Base-by-base conservation (phyloP, 2,113 vertebrate genomes). In the Sciurus niger region DNA sequence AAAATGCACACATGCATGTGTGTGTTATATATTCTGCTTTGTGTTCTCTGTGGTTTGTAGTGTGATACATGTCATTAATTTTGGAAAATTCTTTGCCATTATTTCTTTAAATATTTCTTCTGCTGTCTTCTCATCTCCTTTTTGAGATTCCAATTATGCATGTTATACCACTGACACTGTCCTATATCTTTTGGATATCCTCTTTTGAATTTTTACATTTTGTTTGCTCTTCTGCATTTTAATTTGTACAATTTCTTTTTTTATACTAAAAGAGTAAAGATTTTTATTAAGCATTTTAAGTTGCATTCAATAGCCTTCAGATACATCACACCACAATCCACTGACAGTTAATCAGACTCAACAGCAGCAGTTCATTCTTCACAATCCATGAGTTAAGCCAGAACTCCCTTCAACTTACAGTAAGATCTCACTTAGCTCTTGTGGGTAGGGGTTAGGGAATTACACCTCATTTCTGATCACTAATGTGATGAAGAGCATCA, bases 271-370 rank as follows among this genome's bases (percentile, higher is more conserved):
- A 99, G 99, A 99, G 99, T 99, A 99, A 99, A 99, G 99, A 99
- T 99, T 99, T 99, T 99, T 99, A 99, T 99, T 99, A 99, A 99
- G 99, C 99, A 99, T 99, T 99, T 99, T 99, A 99, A 99, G 99
- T 99, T 99, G 99, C 99, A 99, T 99, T 99, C 99, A 99, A 99
- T 99, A 99, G 99, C 99, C 99, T 99, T 99, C 99, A 99, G 99
- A 99, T 99, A 99, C 99, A 99, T 98, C 99, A 99, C 99, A 98
- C 99, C 99, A 99, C 99, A 99, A 99, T 99, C 99, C 99, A 99
- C 99, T 99, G 98, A 99, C 99, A 99, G 98, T 99, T 99, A 99
- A 98, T 98, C 99, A 99, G 99, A 99, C 98, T 99, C 99, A 99
- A 99, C 99, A 99, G 99, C 99, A 99, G 99, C 99, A 99, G 99